phyloP scores from a whole-genome alignment of 2,113 vertebrate genomes.

The Oophaga pumilio region DNA sequence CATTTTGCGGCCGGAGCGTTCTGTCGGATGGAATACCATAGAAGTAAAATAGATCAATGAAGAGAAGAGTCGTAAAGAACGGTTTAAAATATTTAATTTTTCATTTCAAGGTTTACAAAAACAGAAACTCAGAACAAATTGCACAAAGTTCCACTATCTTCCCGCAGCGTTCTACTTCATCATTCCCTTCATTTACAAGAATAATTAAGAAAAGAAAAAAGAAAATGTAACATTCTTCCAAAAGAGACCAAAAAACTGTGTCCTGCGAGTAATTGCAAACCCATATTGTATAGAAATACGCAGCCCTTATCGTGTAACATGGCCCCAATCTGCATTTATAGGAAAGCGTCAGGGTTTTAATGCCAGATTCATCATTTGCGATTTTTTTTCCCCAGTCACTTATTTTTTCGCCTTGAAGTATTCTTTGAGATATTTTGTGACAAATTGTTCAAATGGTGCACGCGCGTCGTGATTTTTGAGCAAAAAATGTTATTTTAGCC shows the following conservation, averaged over 20 bases:
- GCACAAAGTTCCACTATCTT: conserved; percentile 33
- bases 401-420: no score
- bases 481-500: no score
- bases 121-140: conserved; percentile 36
- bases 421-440: no score
- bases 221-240: background rate
- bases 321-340: background rate
- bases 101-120: conserved; percentile 52
- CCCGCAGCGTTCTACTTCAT: background rate
- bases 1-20: background rate
- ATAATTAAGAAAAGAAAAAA: conserved; percentile 2
- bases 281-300: background rate
- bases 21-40: background rate
- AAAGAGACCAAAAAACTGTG: background rate
- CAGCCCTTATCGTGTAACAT: background rate
- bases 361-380: no score
- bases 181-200: conserved; percentile 42
- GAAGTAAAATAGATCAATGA: background rate
- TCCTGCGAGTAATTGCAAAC: background rate
- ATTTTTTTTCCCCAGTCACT: no score
- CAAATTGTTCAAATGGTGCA: no score
- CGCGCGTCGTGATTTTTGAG: no score
- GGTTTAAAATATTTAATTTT: conserved; percentile 21
- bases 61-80: background rate
- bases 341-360: background rate